phyloP scores from a whole-genome alignment of 2,113 vertebrate species.

The Gila orcuttii region DNA sequence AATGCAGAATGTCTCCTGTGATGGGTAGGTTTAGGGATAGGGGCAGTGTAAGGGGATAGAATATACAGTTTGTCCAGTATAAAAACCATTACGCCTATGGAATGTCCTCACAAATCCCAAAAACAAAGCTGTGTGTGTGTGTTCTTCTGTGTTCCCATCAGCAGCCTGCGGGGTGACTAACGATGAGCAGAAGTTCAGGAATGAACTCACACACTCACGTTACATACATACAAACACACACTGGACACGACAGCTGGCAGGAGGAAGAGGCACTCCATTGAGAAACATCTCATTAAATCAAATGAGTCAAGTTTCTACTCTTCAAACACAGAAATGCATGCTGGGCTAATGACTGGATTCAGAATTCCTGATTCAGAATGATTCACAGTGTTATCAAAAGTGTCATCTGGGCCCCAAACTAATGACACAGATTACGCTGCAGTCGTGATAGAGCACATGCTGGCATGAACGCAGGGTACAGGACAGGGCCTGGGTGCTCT shows the following conservation, averaged over 20 bases:
- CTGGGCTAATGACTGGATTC: constrained; percentile 7
- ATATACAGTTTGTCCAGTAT: too few relatives aligned
- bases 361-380: constrained; percentile 14
- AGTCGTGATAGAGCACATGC: constrained; percentile 14
- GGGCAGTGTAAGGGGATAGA: too few relatives aligned
- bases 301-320: constrained; percentile 34
- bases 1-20: too few relatives aligned
- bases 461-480: constrained; percentile 25
- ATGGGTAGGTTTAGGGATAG: too few relatives aligned
- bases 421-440: constrained; percentile 17
- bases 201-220: constrained; percentile 24
- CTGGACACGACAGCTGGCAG: constrained; percentile 7
- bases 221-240: constrained; percentile 3
- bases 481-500: constrained; percentile 40
- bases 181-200: constrained; percentile 32
- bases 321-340: not conserved
- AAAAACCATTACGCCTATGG: too few relatives aligned
- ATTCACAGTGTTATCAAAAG: constrained; percentile 9
- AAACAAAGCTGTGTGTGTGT: too few relatives aligned
- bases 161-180: constrained; percentile 32
- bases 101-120: too few relatives aligned
- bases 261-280: constrained; percentile 25
- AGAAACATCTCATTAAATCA: constrained; percentile 37
- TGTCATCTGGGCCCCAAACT: constrained; percentile 24
- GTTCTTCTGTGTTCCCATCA: constrained; percentile 1